phyloP scores from a whole-genome alignment of 1,140 invertebrate species.

The Ceratosolen fusciceps region DNA sequence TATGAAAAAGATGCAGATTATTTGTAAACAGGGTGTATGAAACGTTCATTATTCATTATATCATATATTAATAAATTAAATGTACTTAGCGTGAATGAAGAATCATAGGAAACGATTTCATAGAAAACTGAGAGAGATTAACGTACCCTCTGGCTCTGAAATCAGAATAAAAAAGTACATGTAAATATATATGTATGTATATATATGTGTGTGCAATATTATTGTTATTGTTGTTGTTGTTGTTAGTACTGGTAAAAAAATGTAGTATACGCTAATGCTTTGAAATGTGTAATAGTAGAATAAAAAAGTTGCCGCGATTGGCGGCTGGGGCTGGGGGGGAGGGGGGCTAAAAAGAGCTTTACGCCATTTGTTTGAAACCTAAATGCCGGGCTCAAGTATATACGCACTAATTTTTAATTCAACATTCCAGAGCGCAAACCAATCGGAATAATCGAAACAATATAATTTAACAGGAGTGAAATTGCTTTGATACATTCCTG shows the following conservation, averaged over 20 bases:
- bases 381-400: not conserved
- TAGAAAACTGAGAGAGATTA: not conserved
- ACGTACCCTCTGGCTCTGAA: not conserved
- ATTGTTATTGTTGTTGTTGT: too few species aligned
- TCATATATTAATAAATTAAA: not conserved
- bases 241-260: too few species aligned
- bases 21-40: too few species aligned
- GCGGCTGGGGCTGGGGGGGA: too few species aligned
- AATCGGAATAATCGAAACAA: conserved; percentile 25
- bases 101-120: not conserved
- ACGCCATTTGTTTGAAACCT: too few species aligned
- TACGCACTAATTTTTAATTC: conserved; percentile 35
- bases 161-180: not conserved
- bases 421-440: not conserved
- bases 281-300: too few species aligned
- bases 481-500: conserved; percentile 3
- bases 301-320: too few species aligned
- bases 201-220: too few species aligned
- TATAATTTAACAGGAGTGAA: conserved; percentile 24
- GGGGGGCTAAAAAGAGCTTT: too few species aligned
- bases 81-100: not conserved
- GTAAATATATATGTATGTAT: not conserved
- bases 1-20: too few species aligned
- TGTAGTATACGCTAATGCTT: too few species aligned
- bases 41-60: not conserved